Base-by-base conservation (phyloP, 2,113 vertebrate species). In the Anarrhichthys ocellatus region DNA sequence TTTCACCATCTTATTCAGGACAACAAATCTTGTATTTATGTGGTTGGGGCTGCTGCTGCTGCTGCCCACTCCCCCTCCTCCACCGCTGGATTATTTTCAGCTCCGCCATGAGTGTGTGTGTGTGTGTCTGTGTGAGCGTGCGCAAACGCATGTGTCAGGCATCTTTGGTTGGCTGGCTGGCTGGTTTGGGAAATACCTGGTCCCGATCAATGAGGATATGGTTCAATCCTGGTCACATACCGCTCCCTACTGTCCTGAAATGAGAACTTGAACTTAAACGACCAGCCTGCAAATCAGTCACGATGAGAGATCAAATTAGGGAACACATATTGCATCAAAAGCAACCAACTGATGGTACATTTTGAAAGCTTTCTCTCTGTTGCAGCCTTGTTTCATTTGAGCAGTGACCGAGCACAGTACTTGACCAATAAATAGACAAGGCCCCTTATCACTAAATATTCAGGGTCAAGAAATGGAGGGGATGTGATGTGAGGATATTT, bases 151-250 rank as follows among this genome's bases (percentile, higher is more conserved):
- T 70, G 84, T 80, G 81, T 69, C 24, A 83, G 66, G 74, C 69
- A 6, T 59, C 56, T 73, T 73, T 81, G 75, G 73, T 42, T 78
- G 67, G 54, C 78, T 93, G 90, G 42, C 88, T 86, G 77, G 24
- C 75, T 89, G 93, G 85, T 94, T 93, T 92, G 94, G 95, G 95
- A 96, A 96, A 96, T 94, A 95, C 95, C 94, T 93, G 92, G 93
- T 94, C 92, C 93, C 93, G 91, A 94, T 89, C 92, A 85, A 84
- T 87, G 78, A 89, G 29, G 69, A 73, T 38, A 78, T 63, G 64
- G 22, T 76, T 84, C 73, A 58, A 48, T 71, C 38, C 62, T 32
- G 70, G 75, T 87, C 67, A 52, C 18, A 73, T 59, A 79, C 14
- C 88, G 75, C 92, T 90, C 77, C 81, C 90, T 93, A 73, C 67